phyloP scores from a whole-genome alignment of 1,140 invertebrate species.

The Formica exsecta region DNA sequence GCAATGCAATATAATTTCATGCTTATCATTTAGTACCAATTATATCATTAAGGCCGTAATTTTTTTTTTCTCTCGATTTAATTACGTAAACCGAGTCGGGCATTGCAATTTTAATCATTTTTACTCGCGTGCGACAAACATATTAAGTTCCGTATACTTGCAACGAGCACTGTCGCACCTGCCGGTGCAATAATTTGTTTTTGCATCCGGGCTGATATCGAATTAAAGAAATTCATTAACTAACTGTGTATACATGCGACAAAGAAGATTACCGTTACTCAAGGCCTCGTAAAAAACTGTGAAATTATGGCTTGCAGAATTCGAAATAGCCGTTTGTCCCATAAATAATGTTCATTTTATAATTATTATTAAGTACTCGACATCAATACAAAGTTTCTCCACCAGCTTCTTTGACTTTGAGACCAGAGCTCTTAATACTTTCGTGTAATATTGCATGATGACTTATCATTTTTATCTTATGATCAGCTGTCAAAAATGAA shows the following conservation, averaged over 20 bases:
- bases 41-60: conserved; percentile 1
- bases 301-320: conserved; percentile 36
- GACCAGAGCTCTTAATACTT: conserved; percentile 48
- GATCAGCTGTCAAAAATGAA: conserved; percentile 21
- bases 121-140: conserved; percentile 64
- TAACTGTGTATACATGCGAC: conserved; percentile 41
- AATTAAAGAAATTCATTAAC: conserved; percentile 72
- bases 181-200: conserved; percentile 65
- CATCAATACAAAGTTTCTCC: conserved; percentile 18
- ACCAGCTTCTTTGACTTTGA: conserved; percentile 11
- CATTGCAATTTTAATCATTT: conserved; percentile 65
- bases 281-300: conserved; percentile 21
- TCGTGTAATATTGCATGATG: conserved; percentile 35
- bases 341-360: conserved; percentile 53
- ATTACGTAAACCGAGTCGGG: conserved; percentile 46
- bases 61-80: conserved; percentile 18
- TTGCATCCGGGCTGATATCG: conserved; percentile 67
- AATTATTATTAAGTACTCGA: conserved; percentile 33
- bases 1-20: neutral
- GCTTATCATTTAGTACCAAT: neutral
- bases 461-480: conserved; percentile 38
- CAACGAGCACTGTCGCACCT: conserved; percentile 59
- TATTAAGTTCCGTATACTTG: conserved; percentile 62
- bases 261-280: conserved; percentile 54
- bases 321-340: conserved; percentile 33